Evolutionary conservation across 2,888 invertebrate genomes (phyloP).

Genomic region (Spodoptera picta): DNA sequence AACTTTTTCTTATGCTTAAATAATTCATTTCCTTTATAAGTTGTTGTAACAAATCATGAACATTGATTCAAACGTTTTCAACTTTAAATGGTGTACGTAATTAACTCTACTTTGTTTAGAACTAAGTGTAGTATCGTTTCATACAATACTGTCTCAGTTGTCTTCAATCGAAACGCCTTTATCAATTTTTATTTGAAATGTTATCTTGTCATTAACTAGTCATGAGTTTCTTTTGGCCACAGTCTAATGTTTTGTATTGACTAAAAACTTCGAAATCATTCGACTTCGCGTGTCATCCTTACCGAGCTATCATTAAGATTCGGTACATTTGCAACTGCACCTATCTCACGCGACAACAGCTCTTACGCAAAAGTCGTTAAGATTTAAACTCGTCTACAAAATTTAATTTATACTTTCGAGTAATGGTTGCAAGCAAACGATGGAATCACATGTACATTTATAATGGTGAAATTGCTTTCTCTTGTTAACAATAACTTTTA

Average conservation of each 20-base stretch:
- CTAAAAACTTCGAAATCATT: slow-evolving; percentile 43
- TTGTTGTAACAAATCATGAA: too few relatives aligned
- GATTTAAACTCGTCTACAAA: slow-evolving; percentile 49
- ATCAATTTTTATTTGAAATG: slow-evolving; percentile 13
- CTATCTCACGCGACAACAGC: slow-evolving; percentile 33
- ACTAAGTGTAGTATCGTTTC: too few relatives aligned
- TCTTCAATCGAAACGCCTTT: slow-evolving; percentile 4
- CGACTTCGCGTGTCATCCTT: slow-evolving; percentile 47
- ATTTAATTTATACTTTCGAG: slow-evolving; percentile 65
- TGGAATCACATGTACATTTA: slow-evolving; percentile 74
- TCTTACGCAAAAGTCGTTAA: slow-evolving; percentile 45
- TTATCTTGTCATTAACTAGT: slow-evolving; percentile 21
- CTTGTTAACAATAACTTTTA: slow-evolving; percentile 66
- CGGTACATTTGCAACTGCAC: slow-evolving; percentile 45
- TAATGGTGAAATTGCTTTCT: slow-evolving; percentile 72
- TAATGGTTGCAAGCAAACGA: slow-evolving; percentile 67
- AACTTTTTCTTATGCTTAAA: too few relatives aligned
- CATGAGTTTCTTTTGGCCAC: slow-evolving; percentile 23
- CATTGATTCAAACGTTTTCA: too few relatives aligned
- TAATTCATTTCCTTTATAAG: too few relatives aligned
- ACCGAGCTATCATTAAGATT: slow-evolving; percentile 50
- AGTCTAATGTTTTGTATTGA: slow-evolving; percentile 33
- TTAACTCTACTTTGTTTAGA: too few relatives aligned
- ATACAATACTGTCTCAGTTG: too few relatives aligned
- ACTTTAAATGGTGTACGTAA: too few relatives aligned